Evolutionary conservation across 2,797 vertebrate species (phyloP).

Genomic region (Poeciliopsis gracilis): DNA sequence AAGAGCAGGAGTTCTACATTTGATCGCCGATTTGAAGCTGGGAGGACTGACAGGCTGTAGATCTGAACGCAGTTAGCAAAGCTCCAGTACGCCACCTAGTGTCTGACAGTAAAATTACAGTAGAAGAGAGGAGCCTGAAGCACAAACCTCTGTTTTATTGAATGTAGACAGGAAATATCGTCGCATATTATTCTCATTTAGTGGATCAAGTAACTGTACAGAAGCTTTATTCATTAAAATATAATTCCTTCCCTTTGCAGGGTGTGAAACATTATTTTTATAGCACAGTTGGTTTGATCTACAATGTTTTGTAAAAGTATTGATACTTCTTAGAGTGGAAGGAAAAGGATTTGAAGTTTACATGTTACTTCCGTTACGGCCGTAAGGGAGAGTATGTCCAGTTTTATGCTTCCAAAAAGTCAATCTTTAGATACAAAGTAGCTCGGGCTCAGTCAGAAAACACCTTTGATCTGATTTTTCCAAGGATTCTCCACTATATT

Average conservation of each 20-base stretch:
- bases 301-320: neutral
- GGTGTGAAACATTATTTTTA: neutral
- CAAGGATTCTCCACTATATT: neutral
- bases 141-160: conserved; percentile 22
- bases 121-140: conserved; percentile 6
- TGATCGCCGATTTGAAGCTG: conserved; percentile 50
- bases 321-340: neutral
- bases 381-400: neutral
- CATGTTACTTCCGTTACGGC: neutral
- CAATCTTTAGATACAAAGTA: neutral
- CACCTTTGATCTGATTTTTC: neutral
- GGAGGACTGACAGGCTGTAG: conserved; percentile 4
- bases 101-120: conserved; percentile 29
- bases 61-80: neutral
- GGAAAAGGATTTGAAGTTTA: neutral
- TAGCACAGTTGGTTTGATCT: neutral
- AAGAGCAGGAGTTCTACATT: conserved; percentile 90
- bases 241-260: conserved; percentile 19
- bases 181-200: conserved; percentile 21
- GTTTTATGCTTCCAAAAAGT: neutral
- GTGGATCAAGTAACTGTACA: conserved; percentile 35
- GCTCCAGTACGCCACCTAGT: conserved; percentile 52
- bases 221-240: conserved; percentile 43
- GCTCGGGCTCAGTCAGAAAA: neutral
- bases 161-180: conserved; percentile 40